Percentiles rank a stretch among this genome's conserved stretches.
These are phyloP conservation scores for Eumerus sabulonum DNA, from an alignment of 2,888 invertebrate species.

Conservation along the genomic window DNA sequence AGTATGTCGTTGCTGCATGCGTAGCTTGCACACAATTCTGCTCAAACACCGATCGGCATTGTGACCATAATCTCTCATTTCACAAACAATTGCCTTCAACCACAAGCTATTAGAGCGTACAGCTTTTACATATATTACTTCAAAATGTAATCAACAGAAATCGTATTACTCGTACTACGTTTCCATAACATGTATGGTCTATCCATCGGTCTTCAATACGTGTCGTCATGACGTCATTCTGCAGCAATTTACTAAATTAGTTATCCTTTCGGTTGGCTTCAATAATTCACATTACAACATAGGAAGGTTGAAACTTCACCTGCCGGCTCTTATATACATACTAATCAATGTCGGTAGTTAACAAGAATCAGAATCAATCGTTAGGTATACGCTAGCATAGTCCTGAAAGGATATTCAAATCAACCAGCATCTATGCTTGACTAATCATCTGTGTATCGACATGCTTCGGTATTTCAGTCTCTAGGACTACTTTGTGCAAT, in stretches of 20 bases:
- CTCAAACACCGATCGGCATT: neutral
- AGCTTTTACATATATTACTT: slow-evolving; percentile 10
- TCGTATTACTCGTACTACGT: slow-evolving; percentile 17
- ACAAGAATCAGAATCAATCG: neutral
- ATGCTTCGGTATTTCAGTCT: slow-evolving; percentile 28
- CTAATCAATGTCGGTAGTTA: neutral
- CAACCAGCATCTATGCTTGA: slow-evolving; percentile 24
- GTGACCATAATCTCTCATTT: slow-evolving; percentile 32
- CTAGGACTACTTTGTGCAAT: slow-evolving; percentile 12
- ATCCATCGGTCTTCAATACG: slow-evolving; percentile 19
- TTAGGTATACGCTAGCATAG: slow-evolving; percentile 1
- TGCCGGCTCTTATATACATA: neutral
- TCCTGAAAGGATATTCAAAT: slow-evolving; percentile 24
- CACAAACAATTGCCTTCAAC: slow-evolving; percentile 45
- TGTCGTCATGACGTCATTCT: slow-evolving; percentile 33
- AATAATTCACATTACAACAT: slow-evolving; percentile 40
- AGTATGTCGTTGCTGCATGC: neutral
- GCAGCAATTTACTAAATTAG: slow-evolving; percentile 52
- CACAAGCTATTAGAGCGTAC: slow-evolving; percentile 28
- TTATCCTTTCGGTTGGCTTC: slow-evolving; percentile 34
- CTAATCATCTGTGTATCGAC: slow-evolving; percentile 39
- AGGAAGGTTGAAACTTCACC: neutral
- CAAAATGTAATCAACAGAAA: slow-evolving; percentile 19
- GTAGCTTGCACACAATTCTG: neutral
- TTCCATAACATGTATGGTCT: slow-evolving; percentile 34